Base-by-base conservation (phyloP, 2,888 invertebrate genomes). In the Dastarcus helophoroides region DNA sequence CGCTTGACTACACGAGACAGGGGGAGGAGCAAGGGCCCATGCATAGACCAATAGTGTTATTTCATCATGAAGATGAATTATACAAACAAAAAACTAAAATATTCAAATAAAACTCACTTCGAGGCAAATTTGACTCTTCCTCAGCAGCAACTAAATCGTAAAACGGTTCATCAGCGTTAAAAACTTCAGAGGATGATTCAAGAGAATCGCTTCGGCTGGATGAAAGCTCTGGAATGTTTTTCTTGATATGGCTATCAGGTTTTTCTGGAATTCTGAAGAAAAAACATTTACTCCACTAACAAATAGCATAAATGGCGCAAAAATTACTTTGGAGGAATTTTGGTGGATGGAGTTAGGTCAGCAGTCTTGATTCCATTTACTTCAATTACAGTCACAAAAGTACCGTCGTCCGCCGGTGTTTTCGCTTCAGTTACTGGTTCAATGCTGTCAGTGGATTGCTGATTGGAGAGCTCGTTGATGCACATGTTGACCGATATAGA, bases 361-460 rank as follows among this genome's bases (percentile, higher is more conserved):
- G 26, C 25, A 45, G 67, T 64, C 54, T 77, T 77, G 50, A 76
- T 65, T 57, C 85, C 86, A 61, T 85, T 86, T 21, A 88, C 85
- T 72, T 85, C 83, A 49, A 88, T 88, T 42, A 88, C 86, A 37
- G 86, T 88, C 43, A 88, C 77, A 64, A 86, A 88, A 62, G 84
- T 69, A 48, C 67, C 69, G 15, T 67, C 65, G 52, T 69, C 63
- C 29, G 46, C 33, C 11, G 41, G 33, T 30, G 45, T 43, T 29
- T 32, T 41, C 30, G 42, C 44, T 8, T 50, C 46, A 14, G 36
- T 22, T 19, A 36, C 26, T 16, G 34, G 14, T 21, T 50, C 46
- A 13, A 33, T 38, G 12, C 28, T 36, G 1, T 44, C 33, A 33
- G 41, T 48, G 13, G 33, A 43, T 29, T 53, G 36, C 31, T 50